These are phyloP conservation scores for Syngnathoides biaculeatus DNA, from an alignment of 2,113 vertebrate species.

Conservation along the genomic window DNA sequence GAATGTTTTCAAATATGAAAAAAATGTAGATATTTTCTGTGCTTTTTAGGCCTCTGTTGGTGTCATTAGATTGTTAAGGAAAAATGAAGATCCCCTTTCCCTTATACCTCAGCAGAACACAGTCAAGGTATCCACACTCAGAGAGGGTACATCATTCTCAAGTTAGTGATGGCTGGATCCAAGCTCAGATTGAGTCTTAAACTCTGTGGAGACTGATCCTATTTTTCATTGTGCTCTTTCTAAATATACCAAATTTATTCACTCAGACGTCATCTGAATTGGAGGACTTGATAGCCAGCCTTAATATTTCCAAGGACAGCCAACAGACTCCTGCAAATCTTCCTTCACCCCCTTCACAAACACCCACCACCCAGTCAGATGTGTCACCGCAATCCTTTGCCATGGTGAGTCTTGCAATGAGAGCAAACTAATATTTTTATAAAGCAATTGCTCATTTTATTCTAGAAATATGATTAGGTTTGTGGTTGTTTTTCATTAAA, in stretches of 20 bases:
- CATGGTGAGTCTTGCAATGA: slow-evolving; percentile 74
- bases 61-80: slow-evolving; percentile 70
- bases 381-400: slow-evolving; percentile 95
- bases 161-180: background rate
- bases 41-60: slow-evolving; percentile 33
- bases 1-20: background rate
- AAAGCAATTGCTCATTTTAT: background rate
- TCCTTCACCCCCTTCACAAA: slow-evolving; percentile 47
- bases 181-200: background rate
- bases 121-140: slow-evolving; percentile 57
- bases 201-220: background rate
- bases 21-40: background rate
- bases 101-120: slow-evolving; percentile 39
- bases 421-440: background rate
- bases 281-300: slow-evolving; percentile 83
- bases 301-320: slow-evolving; percentile 80
- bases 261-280: slow-evolving; percentile 77
- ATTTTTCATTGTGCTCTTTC: background rate
- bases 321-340: slow-evolving; percentile 51
- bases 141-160: background rate
- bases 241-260: background rate
- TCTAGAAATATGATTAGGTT: background rate
- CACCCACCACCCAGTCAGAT: slow-evolving; percentile 60
- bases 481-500: background rate
- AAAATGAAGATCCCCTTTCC: slow-evolving; percentile 65